Percentiles rank a stretch among this genome's conserved stretches.
Conservation (phyloP, 2,888 invertebrate genomes). For the Dryobota labecula region DNA sequence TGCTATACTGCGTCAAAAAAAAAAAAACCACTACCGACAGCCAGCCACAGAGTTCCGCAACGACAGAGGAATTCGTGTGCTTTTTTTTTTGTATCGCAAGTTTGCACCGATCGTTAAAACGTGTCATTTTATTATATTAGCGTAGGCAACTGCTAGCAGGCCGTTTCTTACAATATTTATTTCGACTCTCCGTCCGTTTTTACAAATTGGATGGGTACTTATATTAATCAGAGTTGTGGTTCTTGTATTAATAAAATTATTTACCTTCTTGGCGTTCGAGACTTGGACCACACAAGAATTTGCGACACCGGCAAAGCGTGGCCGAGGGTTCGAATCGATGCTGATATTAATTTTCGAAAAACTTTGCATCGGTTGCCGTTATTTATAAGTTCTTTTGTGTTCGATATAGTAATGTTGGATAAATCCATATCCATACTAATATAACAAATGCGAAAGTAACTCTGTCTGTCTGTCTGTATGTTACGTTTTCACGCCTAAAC, state of each 20-base stretch:
- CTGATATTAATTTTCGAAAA: slow-evolving; percentile 74
- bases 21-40: too few species aligned
- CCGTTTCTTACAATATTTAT: background rate
- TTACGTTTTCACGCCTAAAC: too few species aligned
- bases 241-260: background rate
- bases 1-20: too few species aligned
- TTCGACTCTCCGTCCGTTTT: background rate
- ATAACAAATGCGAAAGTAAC: too few species aligned
- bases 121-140: background rate
- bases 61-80: background rate
- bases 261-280: background rate
- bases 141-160: background rate
- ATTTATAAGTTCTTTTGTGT: slow-evolving; percentile 54
- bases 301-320: slow-evolving; percentile 61
- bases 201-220: too few species aligned
- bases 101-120: background rate
- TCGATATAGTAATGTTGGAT: slow-evolving; percentile 12
- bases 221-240: background rate
- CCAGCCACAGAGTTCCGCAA: background rate
- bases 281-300: slow-evolving; percentile 44
- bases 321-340: slow-evolving; percentile 68
- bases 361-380: slow-evolving; percentile 65
- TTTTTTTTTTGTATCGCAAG: background rate
- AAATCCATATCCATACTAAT: too few species aligned
- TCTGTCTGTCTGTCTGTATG: too few species aligned